phyloP scores from a whole-genome alignment of 2,888 invertebrate species.

The Lamellibrachia satsuma region DNA sequence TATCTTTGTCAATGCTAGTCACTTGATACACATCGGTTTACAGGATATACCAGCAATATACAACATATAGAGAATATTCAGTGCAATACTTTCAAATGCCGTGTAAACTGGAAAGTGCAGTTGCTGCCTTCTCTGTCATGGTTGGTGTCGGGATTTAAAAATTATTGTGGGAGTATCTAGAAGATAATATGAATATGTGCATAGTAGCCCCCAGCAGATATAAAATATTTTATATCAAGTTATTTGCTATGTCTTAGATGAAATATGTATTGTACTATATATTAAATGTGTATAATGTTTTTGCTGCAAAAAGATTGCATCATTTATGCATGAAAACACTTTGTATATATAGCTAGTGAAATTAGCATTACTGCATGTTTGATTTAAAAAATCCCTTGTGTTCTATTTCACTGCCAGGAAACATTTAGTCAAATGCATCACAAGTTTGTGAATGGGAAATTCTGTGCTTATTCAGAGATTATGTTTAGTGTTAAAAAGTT shows the following conservation, averaged over 20 bases:
- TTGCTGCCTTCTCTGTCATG: neutral
- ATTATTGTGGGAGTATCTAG: neutral
- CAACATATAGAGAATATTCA: neutral
- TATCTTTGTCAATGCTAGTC: neutral
- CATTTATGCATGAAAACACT: neutral
- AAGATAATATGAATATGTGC: neutral
- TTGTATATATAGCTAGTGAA: neutral
- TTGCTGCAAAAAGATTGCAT: neutral
- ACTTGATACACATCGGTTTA: neutral
- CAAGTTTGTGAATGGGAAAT: neutral
- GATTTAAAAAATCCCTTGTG: neutral
- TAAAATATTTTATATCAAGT: neutral
- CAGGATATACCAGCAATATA: neutral
- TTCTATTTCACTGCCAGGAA: neutral
- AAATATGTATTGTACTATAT: neutral
- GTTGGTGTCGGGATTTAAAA: neutral
- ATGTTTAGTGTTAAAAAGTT: neutral
- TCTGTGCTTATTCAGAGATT: neutral
- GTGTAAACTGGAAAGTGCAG: neutral
- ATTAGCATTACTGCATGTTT: neutral
- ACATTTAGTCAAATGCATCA: neutral
- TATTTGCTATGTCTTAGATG: constrained; percentile 1
- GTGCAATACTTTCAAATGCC: neutral
- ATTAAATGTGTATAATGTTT: neutral
- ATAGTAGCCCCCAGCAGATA: neutral